phyloP scores from a whole-genome alignment of 2,888 invertebrate genomes.

The Cerceris ruficornis region DNA sequence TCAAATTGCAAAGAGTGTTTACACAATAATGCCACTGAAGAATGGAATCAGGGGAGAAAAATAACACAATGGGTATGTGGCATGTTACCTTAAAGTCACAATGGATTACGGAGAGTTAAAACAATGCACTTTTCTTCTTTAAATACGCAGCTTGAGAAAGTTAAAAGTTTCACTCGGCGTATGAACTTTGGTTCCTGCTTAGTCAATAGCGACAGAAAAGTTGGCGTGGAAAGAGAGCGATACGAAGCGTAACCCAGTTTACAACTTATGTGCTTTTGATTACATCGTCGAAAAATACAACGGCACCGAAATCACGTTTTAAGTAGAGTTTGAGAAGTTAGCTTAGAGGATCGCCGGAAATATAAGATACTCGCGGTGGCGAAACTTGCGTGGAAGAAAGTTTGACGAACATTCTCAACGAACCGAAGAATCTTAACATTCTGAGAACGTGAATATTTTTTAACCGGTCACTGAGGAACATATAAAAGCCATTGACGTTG shows the following conservation, averaged over 20 bases:
- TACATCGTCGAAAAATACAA: constrained; percentile 47
- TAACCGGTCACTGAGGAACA: constrained; percentile 33
- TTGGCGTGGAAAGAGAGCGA: constrained; percentile 16
- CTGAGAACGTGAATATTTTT: constrained; percentile 44
- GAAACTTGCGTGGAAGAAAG: constrained; percentile 50
- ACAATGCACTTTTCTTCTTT: background rate
- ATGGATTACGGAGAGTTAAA: constrained; percentile 24
- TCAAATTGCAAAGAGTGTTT: too few species aligned
- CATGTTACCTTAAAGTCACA: too few species aligned
- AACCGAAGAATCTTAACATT: constrained; percentile 48
- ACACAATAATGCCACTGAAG: too few species aligned
- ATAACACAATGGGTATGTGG: too few species aligned
- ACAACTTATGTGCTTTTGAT: constrained; percentile 48
- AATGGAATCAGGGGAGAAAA: too few species aligned
- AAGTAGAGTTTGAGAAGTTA: constrained; percentile 52
- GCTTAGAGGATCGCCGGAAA: constrained; percentile 46
- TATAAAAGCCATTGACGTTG: background rate
- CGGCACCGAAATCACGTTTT: constrained; percentile 54
- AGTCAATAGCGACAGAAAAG: constrained; percentile 29
- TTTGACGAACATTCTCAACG: constrained; percentile 51
- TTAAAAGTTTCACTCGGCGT: constrained; percentile 7
- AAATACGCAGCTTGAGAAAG: constrained; percentile 43
- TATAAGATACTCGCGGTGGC: constrained; percentile 43
- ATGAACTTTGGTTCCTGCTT: constrained; percentile 11
- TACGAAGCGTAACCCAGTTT: constrained; percentile 45